A percentile compares a stretch with the other conserved stretches of the same genome.
Conservation (phyloP, 2,888 invertebrate species). For the Torymus aiolomorphi region DNA sequence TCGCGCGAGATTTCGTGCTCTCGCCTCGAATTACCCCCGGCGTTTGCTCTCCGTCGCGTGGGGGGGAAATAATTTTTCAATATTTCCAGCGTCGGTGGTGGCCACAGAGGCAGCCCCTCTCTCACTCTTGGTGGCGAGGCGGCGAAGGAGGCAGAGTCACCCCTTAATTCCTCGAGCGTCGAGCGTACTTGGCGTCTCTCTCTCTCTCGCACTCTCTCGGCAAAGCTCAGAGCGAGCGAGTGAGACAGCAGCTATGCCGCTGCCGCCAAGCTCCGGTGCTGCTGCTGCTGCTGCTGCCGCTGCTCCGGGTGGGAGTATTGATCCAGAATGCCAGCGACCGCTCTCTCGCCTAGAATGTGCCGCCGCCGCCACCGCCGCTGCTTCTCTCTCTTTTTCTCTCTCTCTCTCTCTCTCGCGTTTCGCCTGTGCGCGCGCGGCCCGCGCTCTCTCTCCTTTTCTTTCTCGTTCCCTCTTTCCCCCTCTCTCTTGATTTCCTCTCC, state of each 20-base stretch:
- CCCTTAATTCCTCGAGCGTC: conserved; percentile 39
- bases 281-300: conserved; percentile 44
- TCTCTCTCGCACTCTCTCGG: conserved; percentile 25
- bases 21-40: conserved; percentile 12
- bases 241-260: conserved; percentile 56
- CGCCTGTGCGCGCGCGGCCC: background rate
- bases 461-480: background rate
- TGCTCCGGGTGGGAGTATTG: conserved; percentile 71
- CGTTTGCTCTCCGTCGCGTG: background rate
- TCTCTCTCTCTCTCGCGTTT: conserved; percentile 39
- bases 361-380: conserved; percentile 66
- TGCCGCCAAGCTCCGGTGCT: conserved; percentile 27
- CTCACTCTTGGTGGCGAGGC: background rate
- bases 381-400: conserved; percentile 53
- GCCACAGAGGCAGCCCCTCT: background rate
- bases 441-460: background rate
- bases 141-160: background rate
- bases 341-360: conserved; percentile 65
- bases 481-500: conserved; percentile 2
- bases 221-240: conserved; percentile 60
- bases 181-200: conserved; percentile 55
- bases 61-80: conserved; percentile 43
- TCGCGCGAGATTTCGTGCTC: conserved; percentile 7
- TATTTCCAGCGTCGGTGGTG: conserved; percentile 20
- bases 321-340: conserved; percentile 73